A percentile compares a stretch with the other conserved stretches of the same genome.
phyloP scores from a whole-genome alignment of 1,140 invertebrate species.

The Lepidurus arcticus region DNA sequence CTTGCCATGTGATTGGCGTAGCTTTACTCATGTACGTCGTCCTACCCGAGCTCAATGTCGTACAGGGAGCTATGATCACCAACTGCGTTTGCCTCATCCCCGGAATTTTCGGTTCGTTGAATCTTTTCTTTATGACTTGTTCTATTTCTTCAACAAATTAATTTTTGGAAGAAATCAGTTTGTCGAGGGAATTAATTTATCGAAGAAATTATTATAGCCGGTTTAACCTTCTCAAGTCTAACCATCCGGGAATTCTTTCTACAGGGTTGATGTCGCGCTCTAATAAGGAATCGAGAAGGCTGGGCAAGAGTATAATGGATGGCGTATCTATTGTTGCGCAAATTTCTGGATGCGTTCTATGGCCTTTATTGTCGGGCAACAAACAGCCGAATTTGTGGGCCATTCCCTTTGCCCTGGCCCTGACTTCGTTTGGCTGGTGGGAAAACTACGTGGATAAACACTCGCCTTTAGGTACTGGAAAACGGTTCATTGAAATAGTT shows the following conservation, averaged over 20 bases:
- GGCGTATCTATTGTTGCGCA: too few relatives aligned
- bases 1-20: slow-evolving; percentile 76
- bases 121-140: background rate
- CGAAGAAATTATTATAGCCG: background rate
- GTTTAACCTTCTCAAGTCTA: background rate
- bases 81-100: slow-evolving; percentile 89
- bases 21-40: slow-evolving; percentile 77
- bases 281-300: too few relatives aligned
- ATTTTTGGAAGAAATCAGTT: background rate
- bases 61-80: slow-evolving; percentile 87
- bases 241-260: slow-evolving; percentile 43
- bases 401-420: too few relatives aligned
- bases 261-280: slow-evolving; percentile 67
- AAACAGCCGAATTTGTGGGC: too few relatives aligned
- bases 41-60: slow-evolving; percentile 81
- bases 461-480: too few relatives aligned
- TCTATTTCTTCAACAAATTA: background rate
- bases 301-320: too few relatives aligned
- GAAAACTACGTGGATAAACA: too few relatives aligned
- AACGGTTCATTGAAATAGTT: too few relatives aligned
- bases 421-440: too few relatives aligned
- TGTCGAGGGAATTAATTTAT: background rate
- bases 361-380: too few relatives aligned
- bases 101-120: slow-evolving; percentile 58
- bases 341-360: too few relatives aligned